Conservation (phyloP, 92 coral and sea anemone genomes). For the Porites evermanni region DNA sequence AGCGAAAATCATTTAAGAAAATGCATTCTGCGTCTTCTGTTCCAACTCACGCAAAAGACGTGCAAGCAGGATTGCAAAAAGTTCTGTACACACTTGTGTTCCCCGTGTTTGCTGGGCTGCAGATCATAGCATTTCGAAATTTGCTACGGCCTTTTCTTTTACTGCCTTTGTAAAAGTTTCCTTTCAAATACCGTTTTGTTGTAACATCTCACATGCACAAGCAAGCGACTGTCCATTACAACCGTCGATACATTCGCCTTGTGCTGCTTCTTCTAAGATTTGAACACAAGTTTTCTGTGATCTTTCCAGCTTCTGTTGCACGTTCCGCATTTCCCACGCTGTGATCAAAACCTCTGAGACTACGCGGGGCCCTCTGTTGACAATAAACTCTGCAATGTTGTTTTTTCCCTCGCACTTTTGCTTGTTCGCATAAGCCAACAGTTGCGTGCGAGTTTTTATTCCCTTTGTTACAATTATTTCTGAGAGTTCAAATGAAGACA, state of each 20-base stretch:
- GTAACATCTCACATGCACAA: conserved; percentile 53
- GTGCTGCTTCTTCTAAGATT: conserved; percentile 34
- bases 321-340: conserved; percentile 37
- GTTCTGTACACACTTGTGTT: conserved; percentile 43
- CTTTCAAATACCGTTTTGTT: conserved; percentile 41
- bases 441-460: conserved; percentile 33
- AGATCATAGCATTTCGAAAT: conserved; percentile 57
- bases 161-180: conserved; percentile 33
- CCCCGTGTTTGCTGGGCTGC: conserved; percentile 48
- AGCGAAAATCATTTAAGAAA: conserved; percentile 62
- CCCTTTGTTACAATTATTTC: conserved; percentile 31
- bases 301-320: conserved; percentile 29
- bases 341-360: conserved; percentile 25
- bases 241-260: conserved; percentile 33
- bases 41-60: conserved; percentile 67
- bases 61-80: conserved; percentile 56
- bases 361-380: conserved; percentile 40
- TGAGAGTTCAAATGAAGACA: conserved; percentile 43
- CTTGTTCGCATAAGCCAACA: conserved; percentile 55
- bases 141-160: conserved; percentile 56
- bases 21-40: too few species aligned
- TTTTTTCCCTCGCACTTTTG: conserved; percentile 48
- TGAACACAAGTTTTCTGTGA: conserved; percentile 23
- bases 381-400: conserved; percentile 63
- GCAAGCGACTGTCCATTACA: conserved; percentile 39